A percentile compares a stretch with the other conserved stretches of the same genome.
Evolutionary conservation across 1,140 invertebrate species (phyloP).

Genomic region (Caenorhabditis tropicalis): DNA sequence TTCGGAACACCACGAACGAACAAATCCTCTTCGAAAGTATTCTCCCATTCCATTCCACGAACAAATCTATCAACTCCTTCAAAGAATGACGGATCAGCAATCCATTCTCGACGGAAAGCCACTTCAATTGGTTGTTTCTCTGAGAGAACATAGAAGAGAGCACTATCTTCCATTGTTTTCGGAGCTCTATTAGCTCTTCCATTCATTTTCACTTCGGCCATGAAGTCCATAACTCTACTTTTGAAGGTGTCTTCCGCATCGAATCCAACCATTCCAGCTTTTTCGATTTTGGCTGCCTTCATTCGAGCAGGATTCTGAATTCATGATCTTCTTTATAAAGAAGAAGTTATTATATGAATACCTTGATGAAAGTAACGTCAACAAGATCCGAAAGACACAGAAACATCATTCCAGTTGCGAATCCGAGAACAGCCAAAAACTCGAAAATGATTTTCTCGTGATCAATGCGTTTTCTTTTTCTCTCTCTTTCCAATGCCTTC

Average conservation of each 20-base stretch:
- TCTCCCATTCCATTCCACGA: slow-evolving; percentile 8
- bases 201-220: neutral
- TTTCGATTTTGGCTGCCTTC: neutral
- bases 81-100: neutral
- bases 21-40: slow-evolving; percentile 1
- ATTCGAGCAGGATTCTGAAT: neutral
- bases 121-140: slow-evolving; percentile 1
- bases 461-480: no score
- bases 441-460: no score
- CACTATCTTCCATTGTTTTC: neutral
- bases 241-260: neutral
- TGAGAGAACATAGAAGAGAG: neutral
- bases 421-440: no score
- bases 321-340: no score
- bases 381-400: no score
- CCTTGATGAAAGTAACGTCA: no score
- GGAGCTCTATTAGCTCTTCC: neutral
- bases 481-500: neutral
- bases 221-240: neutral
- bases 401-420: no score
- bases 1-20: slow-evolving; percentile 27
- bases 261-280: neutral
- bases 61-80: neutral
- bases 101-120: neutral
- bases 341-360: no score